A percentile compares a stretch with the other conserved stretches of the same genome.
phyloP scores from a whole-genome alignment of 2,797 vertebrate genomes.

The Sus cebifrons region DNA sequence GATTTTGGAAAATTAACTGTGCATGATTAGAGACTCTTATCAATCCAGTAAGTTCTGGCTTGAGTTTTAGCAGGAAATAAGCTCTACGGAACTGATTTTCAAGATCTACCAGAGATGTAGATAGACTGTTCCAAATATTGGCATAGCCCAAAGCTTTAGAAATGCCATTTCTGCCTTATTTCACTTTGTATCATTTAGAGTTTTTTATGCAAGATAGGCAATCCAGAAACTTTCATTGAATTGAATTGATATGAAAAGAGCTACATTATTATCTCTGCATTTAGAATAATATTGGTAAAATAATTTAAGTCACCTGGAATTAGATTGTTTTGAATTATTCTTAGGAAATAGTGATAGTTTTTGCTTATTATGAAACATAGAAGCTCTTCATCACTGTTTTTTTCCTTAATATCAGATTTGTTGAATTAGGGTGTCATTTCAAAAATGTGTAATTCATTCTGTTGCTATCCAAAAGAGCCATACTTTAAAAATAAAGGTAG shows the following conservation, averaged over 20 bases:
- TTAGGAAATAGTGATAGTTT: background rate
- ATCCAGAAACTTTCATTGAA: slow-evolving; percentile 13
- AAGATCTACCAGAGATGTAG: background rate
- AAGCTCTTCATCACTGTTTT: background rate
- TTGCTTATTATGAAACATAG: slow-evolving; percentile 53
- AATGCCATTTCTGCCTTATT: background rate
- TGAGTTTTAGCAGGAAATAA: slow-evolving; percentile 41
- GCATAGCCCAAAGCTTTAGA: slow-evolving; percentile 17
- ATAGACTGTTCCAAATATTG: background rate
- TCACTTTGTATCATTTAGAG: slow-evolving; percentile 2
- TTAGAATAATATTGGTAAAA: slow-evolving; percentile 15
- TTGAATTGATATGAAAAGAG: slow-evolving; percentile 18
- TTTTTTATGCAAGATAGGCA: background rate
- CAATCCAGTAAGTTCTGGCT: background rate
- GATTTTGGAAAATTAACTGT: slow-evolving; percentile 37
- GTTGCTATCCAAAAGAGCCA: background rate
- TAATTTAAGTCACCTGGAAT: slow-evolving; percentile 1
- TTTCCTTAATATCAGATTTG: slow-evolving; percentile 60
- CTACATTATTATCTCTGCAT: slow-evolving; percentile 19
- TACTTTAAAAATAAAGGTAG: slow-evolving; percentile 47
- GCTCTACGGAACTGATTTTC: slow-evolving; percentile 20
- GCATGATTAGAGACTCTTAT: background rate
- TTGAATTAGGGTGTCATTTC: slow-evolving; percentile 54
- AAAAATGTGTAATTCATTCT: background rate
- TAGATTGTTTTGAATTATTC: slow-evolving; percentile 55